Conservation (phyloP, 2,113 vertebrate genomes). For the Oreocharis arfaki region DNA sequence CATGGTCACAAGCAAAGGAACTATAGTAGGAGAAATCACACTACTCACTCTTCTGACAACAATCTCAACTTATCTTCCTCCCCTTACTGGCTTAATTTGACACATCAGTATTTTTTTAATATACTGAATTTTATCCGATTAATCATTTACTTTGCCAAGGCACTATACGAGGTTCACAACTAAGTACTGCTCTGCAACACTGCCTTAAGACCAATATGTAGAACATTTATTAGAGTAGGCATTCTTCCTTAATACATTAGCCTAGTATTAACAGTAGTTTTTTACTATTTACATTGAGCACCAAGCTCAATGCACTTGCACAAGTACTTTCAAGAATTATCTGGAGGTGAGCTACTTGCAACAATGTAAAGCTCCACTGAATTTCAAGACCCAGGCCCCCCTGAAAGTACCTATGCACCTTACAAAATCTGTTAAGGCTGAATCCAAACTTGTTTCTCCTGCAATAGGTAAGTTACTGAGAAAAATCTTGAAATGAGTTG, state of each 20-base stretch:
- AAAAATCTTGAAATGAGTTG: not conserved
- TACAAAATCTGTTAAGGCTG: not conserved
- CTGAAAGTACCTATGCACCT: rapidly evolving
- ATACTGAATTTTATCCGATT: not conserved
- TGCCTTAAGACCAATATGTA: not conserved
- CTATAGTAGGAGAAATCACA: not conserved
- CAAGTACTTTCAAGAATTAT: not conserved
- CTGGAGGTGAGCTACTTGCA: not conserved
- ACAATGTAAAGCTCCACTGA: not conserved
- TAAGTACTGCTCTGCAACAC: not conserved
- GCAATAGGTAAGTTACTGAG: not conserved
- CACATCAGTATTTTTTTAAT: not conserved
- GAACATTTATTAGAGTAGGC: not conserved
- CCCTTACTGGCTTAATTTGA: not conserved
- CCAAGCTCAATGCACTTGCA: not conserved
- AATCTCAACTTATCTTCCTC: not conserved
- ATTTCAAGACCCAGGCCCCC: not conserved
- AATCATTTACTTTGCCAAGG: not conserved
- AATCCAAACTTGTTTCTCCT: not conserved
- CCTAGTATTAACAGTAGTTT: not conserved
- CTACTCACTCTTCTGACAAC: not conserved
- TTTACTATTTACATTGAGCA: not conserved
- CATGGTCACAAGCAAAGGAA: not conserved
- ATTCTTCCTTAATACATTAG: not conserved
- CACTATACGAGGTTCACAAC: not conserved